Conservation (phyloP, 2,113 vertebrate genomes). For the Dromaius novaehollandiae region DNA sequence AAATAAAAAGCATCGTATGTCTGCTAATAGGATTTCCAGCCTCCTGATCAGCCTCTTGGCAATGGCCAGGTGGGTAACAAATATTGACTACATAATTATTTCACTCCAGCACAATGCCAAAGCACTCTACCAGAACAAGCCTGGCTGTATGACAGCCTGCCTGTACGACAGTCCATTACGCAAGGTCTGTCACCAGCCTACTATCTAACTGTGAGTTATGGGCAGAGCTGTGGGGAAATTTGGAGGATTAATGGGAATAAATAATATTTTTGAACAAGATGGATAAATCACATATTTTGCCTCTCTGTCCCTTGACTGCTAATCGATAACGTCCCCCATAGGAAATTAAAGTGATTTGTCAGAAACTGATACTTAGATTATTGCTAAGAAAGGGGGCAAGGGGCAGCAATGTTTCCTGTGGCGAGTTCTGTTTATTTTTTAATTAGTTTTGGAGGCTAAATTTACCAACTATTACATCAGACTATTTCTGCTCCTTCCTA, state of each 20-base stretch:
- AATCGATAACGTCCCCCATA: background rate
- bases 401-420: background rate
- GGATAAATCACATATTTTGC: background rate
- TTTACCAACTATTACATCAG: background rate
- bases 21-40: background rate
- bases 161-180: background rate
- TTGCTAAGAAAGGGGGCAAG: background rate
- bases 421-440: background rate
- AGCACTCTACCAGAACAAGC: background rate
- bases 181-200: background rate
- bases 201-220: background rate
- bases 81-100: background rate
- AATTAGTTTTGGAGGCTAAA: background rate
- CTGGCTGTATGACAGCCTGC: fast-evolving
- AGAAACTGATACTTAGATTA: background rate
- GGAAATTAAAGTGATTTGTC: background rate
- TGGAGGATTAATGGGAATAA: background rate
- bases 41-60: background rate
- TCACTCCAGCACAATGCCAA: background rate
- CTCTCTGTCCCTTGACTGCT: background rate
- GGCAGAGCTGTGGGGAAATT: background rate
- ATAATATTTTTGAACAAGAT: background rate
- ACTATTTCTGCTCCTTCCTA: background rate
- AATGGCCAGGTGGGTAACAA: background rate
- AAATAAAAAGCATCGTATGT: background rate